These are phyloP conservation scores for Toxostoma redivivum DNA, from an alignment of 2,113 vertebrate genomes.

Conservation along the genomic window DNA sequence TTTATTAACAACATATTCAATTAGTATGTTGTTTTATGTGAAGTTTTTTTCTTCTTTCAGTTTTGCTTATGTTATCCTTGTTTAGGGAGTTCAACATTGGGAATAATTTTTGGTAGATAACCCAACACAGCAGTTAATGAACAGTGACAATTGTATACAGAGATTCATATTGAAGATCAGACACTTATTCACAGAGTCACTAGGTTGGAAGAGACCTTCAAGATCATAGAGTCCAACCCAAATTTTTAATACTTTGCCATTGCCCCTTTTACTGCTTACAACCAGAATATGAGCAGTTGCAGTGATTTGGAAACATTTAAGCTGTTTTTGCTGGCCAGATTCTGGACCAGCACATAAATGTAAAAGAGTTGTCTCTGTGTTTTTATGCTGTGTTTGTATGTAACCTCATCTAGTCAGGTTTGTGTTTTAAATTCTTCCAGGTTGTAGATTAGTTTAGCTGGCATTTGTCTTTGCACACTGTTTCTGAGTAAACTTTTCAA, in stretches of 20 bases:
- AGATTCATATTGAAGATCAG: not conserved
- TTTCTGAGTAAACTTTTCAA: not conserved
- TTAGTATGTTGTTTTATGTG: slow-evolving; percentile 57
- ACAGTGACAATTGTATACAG: not conserved
- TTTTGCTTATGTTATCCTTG: slow-evolving; percentile 26
- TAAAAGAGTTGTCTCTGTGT: not conserved
- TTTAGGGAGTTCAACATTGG: not conserved
- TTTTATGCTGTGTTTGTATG: not conserved
- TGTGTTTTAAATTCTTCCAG: not conserved
- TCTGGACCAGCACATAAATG: not conserved
- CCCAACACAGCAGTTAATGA: not conserved
- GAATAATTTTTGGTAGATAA: not conserved
- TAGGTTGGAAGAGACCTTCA: no score
- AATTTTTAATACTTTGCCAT: not conserved
- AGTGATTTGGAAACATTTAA: not conserved
- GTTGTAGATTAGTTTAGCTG: not conserved
- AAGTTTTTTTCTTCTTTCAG: slow-evolving; percentile 44
- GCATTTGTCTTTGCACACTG: not conserved
- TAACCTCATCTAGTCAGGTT: not conserved
- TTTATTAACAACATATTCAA: slow-evolving; percentile 55
- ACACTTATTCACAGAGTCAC: not conserved
- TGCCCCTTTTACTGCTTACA: not conserved
- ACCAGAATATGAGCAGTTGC: not conserved
- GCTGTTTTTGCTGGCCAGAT: not conserved
- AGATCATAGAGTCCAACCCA: no score